Conservation (phyloP, 2,113 vertebrate genomes). For the Tretioscincus oriximinensis region DNA sequence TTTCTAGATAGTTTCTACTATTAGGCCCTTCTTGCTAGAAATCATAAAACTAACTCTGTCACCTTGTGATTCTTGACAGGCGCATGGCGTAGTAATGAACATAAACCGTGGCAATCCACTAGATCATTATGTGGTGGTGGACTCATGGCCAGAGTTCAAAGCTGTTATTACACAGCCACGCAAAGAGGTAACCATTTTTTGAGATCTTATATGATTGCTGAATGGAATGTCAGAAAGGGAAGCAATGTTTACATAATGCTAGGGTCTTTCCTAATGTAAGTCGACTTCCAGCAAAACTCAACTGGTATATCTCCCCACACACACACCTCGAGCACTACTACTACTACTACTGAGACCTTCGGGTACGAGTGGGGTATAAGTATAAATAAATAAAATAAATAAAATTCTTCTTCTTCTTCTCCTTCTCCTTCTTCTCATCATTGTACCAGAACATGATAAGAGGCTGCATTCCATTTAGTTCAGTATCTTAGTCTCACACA, state of each 20-base stretch:
- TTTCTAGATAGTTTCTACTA: too few species aligned
- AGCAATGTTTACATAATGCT: background rate
- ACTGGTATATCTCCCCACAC: too few species aligned
- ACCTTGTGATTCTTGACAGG: slow-evolving; percentile 19
- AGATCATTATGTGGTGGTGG: slow-evolving; percentile 39
- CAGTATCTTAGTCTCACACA: too few species aligned
- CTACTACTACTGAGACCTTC: too few species aligned
- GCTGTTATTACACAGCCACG: slow-evolving; percentile 36
- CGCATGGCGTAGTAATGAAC: slow-evolving; percentile 28
- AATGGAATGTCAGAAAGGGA: too few species aligned
- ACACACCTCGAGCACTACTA: too few species aligned
- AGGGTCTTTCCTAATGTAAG: background rate
- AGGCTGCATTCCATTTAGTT: too few species aligned
- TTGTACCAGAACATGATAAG: too few species aligned
- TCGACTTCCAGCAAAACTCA: background rate
- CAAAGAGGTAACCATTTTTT: slow-evolving; percentile 38
- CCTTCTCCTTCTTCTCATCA: too few species aligned
- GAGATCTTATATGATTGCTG: background rate
- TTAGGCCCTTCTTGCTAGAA: background rate
- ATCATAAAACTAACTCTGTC: background rate
- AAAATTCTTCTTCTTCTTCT: too few species aligned
- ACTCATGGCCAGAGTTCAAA: slow-evolving; percentile 43
- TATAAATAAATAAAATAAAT: too few species aligned
- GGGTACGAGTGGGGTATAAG: too few species aligned
- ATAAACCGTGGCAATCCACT: slow-evolving; percentile 26